Evolutionary conservation across 2,888 invertebrate genomes (phyloP), one percentile per base, ranked within the genome.

Genomic region (Mimachlamys varia): DNA sequence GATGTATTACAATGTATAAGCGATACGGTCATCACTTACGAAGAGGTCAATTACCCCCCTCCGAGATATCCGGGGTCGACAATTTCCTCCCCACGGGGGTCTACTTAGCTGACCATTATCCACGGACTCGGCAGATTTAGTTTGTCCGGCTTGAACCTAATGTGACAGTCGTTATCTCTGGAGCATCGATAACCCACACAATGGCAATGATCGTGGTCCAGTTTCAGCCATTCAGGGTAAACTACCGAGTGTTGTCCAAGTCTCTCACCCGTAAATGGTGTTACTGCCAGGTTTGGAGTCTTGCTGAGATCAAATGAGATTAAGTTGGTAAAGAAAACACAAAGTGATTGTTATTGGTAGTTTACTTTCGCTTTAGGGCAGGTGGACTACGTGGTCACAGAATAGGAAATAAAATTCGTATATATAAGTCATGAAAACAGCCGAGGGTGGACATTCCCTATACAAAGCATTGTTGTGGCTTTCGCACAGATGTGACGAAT

Each of bases 211-310:
- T 76, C 76, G 27, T 92, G 90, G 92, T 90, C 92, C 88, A 76
- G 53, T 88, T 33, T 50, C 88, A 62, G 58, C 44, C 76, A 87
- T 87, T 91, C 55, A 91, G 15, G 44, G 38, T 49, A 87, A 27
- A n/a, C 62, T 89, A 62, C 44, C 33, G 27, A 62, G 62, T 90
- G 76, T 90, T 88, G 13, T 90, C 88, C 88, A 87, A 50, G 88
- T 89, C 90, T 88, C 91, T 91, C 90, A 90, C 88, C 19, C 27
- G 76, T 62, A 38, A 50, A 55, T 88, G 90, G 89, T 27, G 17
- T 15, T 19, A 50, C 90, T 90, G 90, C 90, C 91, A 89, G 89
- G 87, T 90, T 27, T 91, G 90, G 89, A 89, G 90, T 90, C 88
- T 53, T 62, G 87, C 88, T 88, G 88, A 90, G 90, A 90, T 88